These are phyloP conservation scores for Mustela lutreola DNA, from an alignment of 2,113 vertebrate species.

Conservation along the genomic window DNA sequence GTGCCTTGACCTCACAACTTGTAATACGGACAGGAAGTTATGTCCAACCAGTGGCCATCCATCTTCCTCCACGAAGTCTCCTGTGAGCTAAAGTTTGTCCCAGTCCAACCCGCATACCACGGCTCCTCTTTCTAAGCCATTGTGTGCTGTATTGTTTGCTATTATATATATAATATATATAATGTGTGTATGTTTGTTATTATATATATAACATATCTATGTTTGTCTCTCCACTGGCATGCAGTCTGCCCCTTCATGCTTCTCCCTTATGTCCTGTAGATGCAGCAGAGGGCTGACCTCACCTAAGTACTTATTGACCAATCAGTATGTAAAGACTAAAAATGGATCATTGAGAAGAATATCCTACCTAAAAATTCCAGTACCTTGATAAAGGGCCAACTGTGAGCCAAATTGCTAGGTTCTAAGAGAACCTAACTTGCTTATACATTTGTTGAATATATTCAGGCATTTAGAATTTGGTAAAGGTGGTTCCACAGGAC, in stretches of 20 bases:
- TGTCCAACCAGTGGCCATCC: neutral
- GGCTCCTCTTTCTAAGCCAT: neutral
- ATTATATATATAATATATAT: no score
- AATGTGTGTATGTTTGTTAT: rapidly evolving
- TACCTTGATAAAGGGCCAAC: neutral
- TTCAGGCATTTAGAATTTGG: neutral
- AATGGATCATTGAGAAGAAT: neutral
- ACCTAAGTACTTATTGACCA: neutral
- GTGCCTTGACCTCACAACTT: neutral
- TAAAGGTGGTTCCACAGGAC: neutral
- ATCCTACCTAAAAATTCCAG: neutral
- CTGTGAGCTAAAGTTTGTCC: neutral
- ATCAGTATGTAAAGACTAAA: neutral
- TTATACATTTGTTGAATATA: neutral
- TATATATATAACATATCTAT: neutral
- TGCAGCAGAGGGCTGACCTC: neutral
- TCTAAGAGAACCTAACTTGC: neutral
- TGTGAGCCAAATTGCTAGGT: neutral
- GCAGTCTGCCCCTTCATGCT: neutral
- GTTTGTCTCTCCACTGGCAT: neutral
- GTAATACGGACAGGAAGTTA: neutral
- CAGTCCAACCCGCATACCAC: neutral
- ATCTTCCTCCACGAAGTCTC: neutral
- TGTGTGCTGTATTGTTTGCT: rapidly evolving
- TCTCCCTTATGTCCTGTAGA: neutral